Evolutionary conservation across 2,797 vertebrate species (phyloP).

Genomic region (Anguilla megastoma): DNA sequence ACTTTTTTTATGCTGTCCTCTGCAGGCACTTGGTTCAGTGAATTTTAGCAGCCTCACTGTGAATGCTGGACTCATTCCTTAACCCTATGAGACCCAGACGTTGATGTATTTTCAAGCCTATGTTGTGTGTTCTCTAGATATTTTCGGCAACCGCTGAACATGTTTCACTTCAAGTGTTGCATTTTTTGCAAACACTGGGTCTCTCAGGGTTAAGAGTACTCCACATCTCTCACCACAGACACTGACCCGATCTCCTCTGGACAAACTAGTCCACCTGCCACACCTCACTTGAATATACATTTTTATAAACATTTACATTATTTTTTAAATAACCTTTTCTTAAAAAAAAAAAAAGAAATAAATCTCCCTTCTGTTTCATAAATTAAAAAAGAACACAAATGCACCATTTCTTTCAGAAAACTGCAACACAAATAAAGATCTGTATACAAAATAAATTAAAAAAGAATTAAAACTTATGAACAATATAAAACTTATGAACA

Average conservation of each 20-base stretch:
- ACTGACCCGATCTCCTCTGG: background rate
- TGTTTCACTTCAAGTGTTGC: too few relatives aligned
- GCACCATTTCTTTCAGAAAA: constrained; percentile 43
- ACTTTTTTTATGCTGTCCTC: background rate
- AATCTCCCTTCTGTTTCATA: constrained; percentile 56
- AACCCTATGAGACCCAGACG: too few relatives aligned
- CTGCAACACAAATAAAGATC: constrained; percentile 65
- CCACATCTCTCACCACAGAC: background rate
- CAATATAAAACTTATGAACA: constrained; percentile 70
- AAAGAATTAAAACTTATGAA: constrained; percentile 60
- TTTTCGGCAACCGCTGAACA: too few relatives aligned
- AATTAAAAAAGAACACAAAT: constrained; percentile 51
- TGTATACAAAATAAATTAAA: constrained; percentile 79
- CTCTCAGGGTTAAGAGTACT: background rate
- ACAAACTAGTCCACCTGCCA: background rate
- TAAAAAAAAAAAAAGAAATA: constrained; percentile 48
- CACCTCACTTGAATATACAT: constrained; percentile 60
- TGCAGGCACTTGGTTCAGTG: background rate
- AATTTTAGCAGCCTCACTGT: background rate
- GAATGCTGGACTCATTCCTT: background rate
- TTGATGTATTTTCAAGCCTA: too few relatives aligned
- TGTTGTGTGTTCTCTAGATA: too few relatives aligned
- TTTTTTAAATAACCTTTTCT: constrained; percentile 52
- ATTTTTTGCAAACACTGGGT: too few relatives aligned
- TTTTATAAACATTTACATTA: constrained; percentile 47